A percentile compares a stretch with the other conserved stretches of the same genome.
phyloP scores from a whole-genome alignment of 1,140 invertebrate genomes.

The Nebria ingens region DNA sequence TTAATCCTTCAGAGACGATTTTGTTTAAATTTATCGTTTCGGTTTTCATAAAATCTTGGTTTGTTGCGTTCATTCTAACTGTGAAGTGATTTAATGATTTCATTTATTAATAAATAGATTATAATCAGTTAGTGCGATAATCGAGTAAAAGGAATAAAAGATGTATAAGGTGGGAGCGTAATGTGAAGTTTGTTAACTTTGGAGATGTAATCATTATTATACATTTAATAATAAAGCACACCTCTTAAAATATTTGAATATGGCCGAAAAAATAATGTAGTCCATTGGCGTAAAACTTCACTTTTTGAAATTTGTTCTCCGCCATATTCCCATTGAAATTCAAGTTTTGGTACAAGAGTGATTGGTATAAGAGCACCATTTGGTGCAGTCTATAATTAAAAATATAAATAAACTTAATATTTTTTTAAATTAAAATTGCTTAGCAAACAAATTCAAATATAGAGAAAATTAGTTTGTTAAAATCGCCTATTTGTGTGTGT shows the following conservation, averaged over 20 bases:
- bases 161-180: too few relatives aligned
- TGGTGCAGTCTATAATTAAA: constrained; percentile 18
- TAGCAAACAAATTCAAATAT: too few relatives aligned
- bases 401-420: too few relatives aligned
- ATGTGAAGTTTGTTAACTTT: too few relatives aligned
- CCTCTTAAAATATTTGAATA: constrained; percentile 35
- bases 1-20: constrained; percentile 30
- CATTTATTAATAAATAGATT: too few relatives aligned
- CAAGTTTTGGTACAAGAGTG: constrained; percentile 36
- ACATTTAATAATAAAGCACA: constrained; percentile 21
- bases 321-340: constrained; percentile 37
- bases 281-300: constrained; percentile 37
- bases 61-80: constrained; percentile 32
- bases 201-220: too few relatives aligned
- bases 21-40: constrained; percentile 33
- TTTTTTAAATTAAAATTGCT: too few relatives aligned
- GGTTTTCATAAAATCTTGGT: constrained; percentile 32
- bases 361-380: constrained; percentile 23
- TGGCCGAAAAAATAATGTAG: constrained; percentile 35
- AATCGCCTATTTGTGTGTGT: too few relatives aligned
- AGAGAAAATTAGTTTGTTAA: too few relatives aligned
- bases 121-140: too few relatives aligned
- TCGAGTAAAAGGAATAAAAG: too few relatives aligned
- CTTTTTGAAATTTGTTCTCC: constrained; percentile 34
- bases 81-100: constrained; percentile 16